phyloP scores from a whole-genome alignment of 2,888 invertebrate species.

The Drosophila testacea region DNA sequence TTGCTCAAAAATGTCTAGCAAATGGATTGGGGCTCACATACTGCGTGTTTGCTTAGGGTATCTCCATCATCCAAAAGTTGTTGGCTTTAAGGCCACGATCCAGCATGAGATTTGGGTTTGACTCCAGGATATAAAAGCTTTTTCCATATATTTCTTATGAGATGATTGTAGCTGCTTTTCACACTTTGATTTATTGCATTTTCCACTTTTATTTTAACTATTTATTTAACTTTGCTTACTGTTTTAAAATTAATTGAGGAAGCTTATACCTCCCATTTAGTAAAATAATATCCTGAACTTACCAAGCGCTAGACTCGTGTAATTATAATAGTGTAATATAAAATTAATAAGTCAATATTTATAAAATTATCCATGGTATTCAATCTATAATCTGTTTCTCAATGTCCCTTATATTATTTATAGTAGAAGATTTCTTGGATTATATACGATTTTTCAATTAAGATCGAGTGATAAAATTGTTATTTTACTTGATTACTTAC shows the following conservation, averaged over 20 bases:
- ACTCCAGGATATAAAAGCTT: constrained; percentile 41
- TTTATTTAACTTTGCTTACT: constrained; percentile 1
- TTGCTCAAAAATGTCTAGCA: constrained; percentile 45
- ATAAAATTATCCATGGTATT: no score
- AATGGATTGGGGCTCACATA: constrained; percentile 23
- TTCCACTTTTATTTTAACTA: constrained; percentile 5
- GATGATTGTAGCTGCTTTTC: constrained; percentile 2
- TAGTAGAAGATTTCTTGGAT: no score
- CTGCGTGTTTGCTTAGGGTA: background rate
- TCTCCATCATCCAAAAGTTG: constrained; percentile 14
- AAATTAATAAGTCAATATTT: no score
- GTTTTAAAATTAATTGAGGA: no score
- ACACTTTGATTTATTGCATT: constrained; percentile 55
- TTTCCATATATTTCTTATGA: constrained; percentile 29
- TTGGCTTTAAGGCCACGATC: constrained; percentile 16
- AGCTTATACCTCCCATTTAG: no score
- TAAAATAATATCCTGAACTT: no score
- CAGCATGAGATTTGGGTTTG: constrained; percentile 24
- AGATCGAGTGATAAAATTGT: background rate
- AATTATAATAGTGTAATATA: no score
- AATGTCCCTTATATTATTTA: no score
- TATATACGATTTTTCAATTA: background rate
- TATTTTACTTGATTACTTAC: background rate
- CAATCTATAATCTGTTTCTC: no score
- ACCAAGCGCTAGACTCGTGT: no score